Evolutionary conservation across 2,797 vertebrate genomes (phyloP).

Genomic region (Crotalus adamanteus): DNA sequence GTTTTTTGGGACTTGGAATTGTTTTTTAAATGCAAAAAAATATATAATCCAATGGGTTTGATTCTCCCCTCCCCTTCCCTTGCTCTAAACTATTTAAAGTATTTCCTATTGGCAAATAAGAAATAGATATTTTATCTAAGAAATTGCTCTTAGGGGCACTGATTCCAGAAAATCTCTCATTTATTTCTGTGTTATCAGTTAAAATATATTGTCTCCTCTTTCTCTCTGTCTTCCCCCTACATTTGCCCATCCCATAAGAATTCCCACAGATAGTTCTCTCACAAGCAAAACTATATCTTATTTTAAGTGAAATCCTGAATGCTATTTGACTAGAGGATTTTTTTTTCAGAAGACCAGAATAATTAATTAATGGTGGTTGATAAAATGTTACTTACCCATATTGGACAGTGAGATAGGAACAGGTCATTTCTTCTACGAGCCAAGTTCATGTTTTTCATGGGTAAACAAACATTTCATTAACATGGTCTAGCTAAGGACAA

Average conservation of each 20-base stretch:
- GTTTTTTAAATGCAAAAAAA: not conserved
- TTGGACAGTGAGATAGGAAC: conserved; percentile 55
- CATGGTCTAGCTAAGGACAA: conserved; percentile 61
- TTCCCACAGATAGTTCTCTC: conserved; percentile 51
- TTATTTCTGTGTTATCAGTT: conserved; percentile 38
- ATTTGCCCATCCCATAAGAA: conserved; percentile 51
- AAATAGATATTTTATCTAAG: conserved; percentile 9
- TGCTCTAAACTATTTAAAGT: conserved; percentile 8
- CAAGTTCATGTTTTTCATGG: conserved; percentile 60
- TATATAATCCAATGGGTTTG: not conserved
- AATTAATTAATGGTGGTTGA: conserved; percentile 48
- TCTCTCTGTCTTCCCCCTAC: not conserved
- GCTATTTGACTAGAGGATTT: conserved; percentile 56
- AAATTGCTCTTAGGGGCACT: conserved; percentile 9
- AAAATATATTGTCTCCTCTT: conserved; percentile 49
- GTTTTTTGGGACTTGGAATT: not conserved
- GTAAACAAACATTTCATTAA: conserved; percentile 72
- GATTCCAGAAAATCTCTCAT: conserved; percentile 48
- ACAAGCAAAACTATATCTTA: conserved; percentile 62
- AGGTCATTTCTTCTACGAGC: conserved; percentile 40
- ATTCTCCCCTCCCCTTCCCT: not conserved
- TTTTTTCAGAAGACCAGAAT: conserved; percentile 53
- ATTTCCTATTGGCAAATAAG: conserved; percentile 15
- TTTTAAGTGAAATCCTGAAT: conserved; percentile 47
- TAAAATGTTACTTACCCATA: conserved; percentile 59